A percentile compares a stretch with the other conserved stretches of the same genome.
phyloP scores from a whole-genome alignment of 2,888 invertebrate genomes.

The Eupsilia transversa region DNA sequence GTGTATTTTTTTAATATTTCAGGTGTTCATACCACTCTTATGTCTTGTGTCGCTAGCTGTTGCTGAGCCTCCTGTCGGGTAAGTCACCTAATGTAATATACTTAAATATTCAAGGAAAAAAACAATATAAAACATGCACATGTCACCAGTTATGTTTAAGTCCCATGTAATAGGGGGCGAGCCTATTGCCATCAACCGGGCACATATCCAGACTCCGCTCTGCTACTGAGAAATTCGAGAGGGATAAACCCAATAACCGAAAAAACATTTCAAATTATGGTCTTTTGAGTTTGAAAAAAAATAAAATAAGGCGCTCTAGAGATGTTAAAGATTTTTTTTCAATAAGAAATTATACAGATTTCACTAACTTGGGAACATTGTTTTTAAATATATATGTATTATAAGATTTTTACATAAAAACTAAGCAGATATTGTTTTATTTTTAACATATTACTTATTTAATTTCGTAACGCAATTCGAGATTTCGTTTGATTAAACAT shows the following conservation, averaged over 20 bases:
- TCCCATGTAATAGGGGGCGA: too few relatives aligned
- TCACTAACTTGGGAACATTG: neutral
- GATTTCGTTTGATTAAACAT: neutral
- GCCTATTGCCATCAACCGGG: too few relatives aligned
- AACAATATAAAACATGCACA: neutral
- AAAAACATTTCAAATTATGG: too few relatives aligned
- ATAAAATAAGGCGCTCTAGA: neutral
- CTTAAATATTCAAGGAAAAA: neutral
- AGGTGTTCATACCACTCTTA: constrained; percentile 78
- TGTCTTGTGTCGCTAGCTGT: constrained; percentile 73
- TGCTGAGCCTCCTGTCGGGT: constrained; percentile 85
- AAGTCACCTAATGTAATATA: constrained; percentile 65
- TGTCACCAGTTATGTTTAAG: too few relatives aligned
- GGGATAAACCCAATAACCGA: too few relatives aligned
- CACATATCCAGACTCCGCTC: too few relatives aligned
- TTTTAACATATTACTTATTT: neutral
- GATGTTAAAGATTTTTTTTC: neutral
- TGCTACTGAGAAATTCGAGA: too few relatives aligned
- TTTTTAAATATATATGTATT: neutral
- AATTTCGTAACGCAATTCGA: neutral
- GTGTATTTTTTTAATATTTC: constrained; percentile 61
- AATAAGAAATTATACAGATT: neutral
- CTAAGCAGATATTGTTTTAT: neutral
- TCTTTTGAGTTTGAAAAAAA: too few relatives aligned
- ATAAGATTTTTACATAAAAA: neutral